Base-by-base conservation (phyloP, 2,888 invertebrate species). In the Pseudeuparius sepicola region DNA sequence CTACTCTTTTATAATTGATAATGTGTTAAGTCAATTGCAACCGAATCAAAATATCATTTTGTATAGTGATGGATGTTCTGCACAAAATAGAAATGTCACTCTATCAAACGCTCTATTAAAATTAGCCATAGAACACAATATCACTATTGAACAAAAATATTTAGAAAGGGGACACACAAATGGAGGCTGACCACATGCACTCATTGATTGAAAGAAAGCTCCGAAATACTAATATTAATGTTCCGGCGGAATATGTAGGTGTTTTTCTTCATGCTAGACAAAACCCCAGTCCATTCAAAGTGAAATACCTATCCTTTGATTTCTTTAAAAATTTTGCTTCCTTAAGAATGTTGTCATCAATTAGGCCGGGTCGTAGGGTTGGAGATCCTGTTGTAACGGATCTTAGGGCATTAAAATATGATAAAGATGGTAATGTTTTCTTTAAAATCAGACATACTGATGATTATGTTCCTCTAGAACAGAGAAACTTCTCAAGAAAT, bases 101-200 rank as follows among this genome's bases (percentile, higher is more conserved):
- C 24, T 43, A 14, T 27, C 32, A 6, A 41, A 41, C 28, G 41
- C 41, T 20, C 25, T 41, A 12, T 27, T 34, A 14, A 38, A 37
- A 14, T 24, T 39, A 16, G 20, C 43, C 20, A 34, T 34, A n/a
- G 16, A 34, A 16, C 12, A 43, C 10, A 32, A 43, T 25, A 16
- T 43, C 24, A 39, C 32, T 12, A 41, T 43, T 17, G 24, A 24
- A n/a, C 41, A 39, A 31, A 41, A 41, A 34, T 41, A 39, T 34
- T 18, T 39, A 27, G 36, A 41, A 18, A 39, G 30, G 24, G 36
- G 37, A 14, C 37, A 43, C 41, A 14, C 40, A 41, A 34, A 43
- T 43, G 40, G 41, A 41, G 31, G 30, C 27, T 6, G 39, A 41
- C 24, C 34, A 26, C 15, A 36, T 40, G 37, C 38, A 43, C 23